Percentiles rank a stretch among this genome's conserved stretches.
Evolutionary conservation across 2,888 invertebrate species (phyloP).

Genomic region (Hyles lineata): DNA sequence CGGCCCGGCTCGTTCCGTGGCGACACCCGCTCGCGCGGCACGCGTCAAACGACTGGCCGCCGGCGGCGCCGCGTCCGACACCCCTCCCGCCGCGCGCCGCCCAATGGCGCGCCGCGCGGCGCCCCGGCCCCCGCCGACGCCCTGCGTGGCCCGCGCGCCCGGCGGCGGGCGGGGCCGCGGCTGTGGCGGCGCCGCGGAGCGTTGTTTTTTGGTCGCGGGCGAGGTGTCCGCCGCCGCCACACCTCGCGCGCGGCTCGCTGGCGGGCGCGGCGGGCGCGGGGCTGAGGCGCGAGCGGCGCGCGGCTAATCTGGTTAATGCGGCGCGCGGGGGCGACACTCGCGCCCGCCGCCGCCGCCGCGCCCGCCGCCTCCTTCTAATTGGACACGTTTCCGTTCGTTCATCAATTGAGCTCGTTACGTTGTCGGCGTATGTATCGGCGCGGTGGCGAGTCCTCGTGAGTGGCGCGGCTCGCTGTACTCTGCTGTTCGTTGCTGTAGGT

Average conservation of each 20-base stretch:
- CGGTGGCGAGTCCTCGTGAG: conserved; percentile 50
- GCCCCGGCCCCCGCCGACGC: conserved; percentile 66
- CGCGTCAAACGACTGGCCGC: conserved; percentile 82
- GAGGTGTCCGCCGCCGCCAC: conserved; percentile 79
- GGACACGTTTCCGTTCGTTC: conserved; percentile 84
- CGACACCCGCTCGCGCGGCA: conserved; percentile 82
- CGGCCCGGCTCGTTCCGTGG: conserved; percentile 54
- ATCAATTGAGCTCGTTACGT: conserved; percentile 83
- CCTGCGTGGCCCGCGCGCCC: conserved; percentile 70
- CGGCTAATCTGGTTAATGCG: conserved; percentile 79
- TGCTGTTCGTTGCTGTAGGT: no score
- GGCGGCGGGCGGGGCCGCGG: conserved; percentile 68
- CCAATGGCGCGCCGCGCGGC: conserved; percentile 76
- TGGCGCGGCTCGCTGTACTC: background rate
- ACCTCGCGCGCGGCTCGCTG: conserved; percentile 61
- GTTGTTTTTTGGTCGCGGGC: conserved; percentile 81
- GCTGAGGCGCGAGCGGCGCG: conserved; percentile 47
- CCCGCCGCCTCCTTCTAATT: conserved; percentile 82
- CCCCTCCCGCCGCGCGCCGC: conserved; percentile 80
- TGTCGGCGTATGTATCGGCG: conserved; percentile 74
- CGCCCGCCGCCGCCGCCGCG: conserved; percentile 61
- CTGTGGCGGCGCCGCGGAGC: conserved; percentile 60
- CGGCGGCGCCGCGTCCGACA: conserved; percentile 83
- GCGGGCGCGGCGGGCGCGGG: conserved; percentile 14
- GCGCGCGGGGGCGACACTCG: conserved; percentile 67